Evolutionary conservation across 2,888 invertebrate genomes (phyloP).

Genomic region (Dichetophora obliterata): DNA sequence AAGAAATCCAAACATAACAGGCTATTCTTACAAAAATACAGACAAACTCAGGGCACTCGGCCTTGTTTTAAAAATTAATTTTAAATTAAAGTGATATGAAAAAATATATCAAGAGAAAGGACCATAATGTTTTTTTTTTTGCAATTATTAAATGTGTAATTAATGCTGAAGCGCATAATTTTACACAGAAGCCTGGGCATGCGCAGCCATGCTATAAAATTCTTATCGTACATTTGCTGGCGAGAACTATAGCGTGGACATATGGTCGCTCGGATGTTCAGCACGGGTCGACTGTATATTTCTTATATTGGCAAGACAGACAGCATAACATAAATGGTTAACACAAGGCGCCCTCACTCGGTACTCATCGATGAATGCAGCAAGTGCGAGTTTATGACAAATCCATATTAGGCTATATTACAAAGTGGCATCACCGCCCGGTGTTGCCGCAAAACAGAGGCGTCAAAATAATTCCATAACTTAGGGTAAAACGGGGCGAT

Average conservation of each 20-base stretch:
- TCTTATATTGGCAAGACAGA: not conserved
- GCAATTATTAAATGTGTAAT: slow-evolving; percentile 35
- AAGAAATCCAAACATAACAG: not conserved
- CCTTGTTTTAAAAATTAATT: not conserved
- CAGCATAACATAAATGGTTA: slow-evolving; percentile 42
- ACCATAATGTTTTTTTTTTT: not conserved
- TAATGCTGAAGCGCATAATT: slow-evolving; percentile 21
- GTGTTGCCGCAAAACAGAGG: slow-evolving; percentile 33
- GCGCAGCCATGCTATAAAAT: not conserved
- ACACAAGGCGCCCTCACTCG: slow-evolving; percentile 54
- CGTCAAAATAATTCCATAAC: not conserved
- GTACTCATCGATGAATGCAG: not conserved
- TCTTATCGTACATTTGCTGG: not conserved
- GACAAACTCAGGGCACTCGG: too few relatives aligned
- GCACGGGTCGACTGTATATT: not conserved
- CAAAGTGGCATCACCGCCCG: slow-evolving; percentile 63
- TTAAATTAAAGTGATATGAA: not conserved
- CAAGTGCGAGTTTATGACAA: slow-evolving; percentile 42
- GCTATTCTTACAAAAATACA: too few relatives aligned
- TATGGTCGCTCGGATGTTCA: not conserved
- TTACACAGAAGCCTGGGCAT: not conserved
- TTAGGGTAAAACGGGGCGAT: too few relatives aligned
- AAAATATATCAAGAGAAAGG: not conserved
- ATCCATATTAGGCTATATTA: slow-evolving; percentile 63
- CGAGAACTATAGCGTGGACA: not conserved